Evolutionary conservation across 2,113 vertebrate genomes (phyloP).

Genomic region (Pluvianellus socialis): DNA sequence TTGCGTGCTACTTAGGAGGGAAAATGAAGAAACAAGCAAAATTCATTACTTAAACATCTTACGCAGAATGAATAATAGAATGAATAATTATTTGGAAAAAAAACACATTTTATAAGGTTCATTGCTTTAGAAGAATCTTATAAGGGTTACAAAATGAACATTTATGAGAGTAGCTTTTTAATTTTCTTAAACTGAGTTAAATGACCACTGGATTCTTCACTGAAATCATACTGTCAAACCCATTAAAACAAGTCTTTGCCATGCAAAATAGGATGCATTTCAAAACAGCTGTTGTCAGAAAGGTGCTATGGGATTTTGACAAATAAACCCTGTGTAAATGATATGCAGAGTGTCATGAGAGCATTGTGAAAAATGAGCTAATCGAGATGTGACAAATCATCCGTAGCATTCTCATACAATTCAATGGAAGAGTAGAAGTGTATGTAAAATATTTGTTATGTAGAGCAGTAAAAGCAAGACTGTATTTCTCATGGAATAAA

Average conservation of each 20-base stretch:
- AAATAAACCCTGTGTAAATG: constrained; percentile 22
- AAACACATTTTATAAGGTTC: not conserved
- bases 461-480: not conserved
- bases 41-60: not conserved
- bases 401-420: not conserved
- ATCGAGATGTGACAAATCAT: not conserved
- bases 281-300: constrained; percentile 8
- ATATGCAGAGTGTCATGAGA: not conserved
- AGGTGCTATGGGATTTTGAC: constrained; percentile 3
- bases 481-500: not conserved
- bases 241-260: not conserved
- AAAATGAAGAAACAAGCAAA: not conserved
- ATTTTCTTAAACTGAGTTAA: not conserved
- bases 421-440: not conserved
- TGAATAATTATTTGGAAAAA: not conserved
- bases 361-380: constrained; percentile 47
- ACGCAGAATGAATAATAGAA: not conserved
- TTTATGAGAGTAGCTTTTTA: not conserved
- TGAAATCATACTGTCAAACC: not conserved
- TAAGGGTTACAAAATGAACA: not conserved
- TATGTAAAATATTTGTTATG: not conserved
- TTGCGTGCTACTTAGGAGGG: not conserved
- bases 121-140: not conserved
- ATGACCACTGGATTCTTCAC: not conserved
- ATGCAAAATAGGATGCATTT: constrained; percentile 10